Base-by-base conservation (phyloP, 2,113 vertebrate species). In the Zapus hudsonius region DNA sequence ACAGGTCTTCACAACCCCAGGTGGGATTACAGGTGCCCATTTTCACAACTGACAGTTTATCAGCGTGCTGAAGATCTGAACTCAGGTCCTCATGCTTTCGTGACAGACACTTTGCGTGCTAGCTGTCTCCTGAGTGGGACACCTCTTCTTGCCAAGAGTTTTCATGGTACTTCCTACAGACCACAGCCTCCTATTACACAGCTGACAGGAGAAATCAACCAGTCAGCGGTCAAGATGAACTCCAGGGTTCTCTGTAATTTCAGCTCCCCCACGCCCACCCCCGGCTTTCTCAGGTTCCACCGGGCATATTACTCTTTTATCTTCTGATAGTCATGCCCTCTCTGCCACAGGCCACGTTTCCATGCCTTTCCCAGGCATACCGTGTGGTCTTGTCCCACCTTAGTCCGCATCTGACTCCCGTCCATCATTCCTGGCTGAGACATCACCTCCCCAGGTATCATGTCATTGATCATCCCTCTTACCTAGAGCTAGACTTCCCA, bases 311-410 rank as follows among this genome's bases (percentile, higher is more conserved):
- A 4, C 6, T 27, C 27, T 29, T 72, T 27, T 33, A 7, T 6
- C 1, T 16, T 69, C 27, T 59, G 22, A 0, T 11, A 47, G 25
- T 27, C 19, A 22, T 1, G 15, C 44, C 47, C 8, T 69, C 52
- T 15, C 67, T 76, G 12, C 75, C 69, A 20, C 9, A 22, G 83
- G 75, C 83, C 38, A 61, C 79, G 38, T 44, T 5, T 8, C 72
- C 20, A 7, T 19, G 15, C 52, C 57, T 3, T 75, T 70, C 59
- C 1, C n/a, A 73, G 20, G 1, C 1, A 19, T 7, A 17, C 15
- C 57, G 0, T 1, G n/a, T n/a, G n/a, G n/a, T 25, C 16, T 15
- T 38, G 25, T 3, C 20, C 31, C 7, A 22, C 19, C 25, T 25
- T 16, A 12, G 20, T 33, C 2, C 11, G 47, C 31, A 5, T 20